Base-by-base conservation (phyloP, 2,797 vertebrate genomes). In the Prionace glauca region DNA sequence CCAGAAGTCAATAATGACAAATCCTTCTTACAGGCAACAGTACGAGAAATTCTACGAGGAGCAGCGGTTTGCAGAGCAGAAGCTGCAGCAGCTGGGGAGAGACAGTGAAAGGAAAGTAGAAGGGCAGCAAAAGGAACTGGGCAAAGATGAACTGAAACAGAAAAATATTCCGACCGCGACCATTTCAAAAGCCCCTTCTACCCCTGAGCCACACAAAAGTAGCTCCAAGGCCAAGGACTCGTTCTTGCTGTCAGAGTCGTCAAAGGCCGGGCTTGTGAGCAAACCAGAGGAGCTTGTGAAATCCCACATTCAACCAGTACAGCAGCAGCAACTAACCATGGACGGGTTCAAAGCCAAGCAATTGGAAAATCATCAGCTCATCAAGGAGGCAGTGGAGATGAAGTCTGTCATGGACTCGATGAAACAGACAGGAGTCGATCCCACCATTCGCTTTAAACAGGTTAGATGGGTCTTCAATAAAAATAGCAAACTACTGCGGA, bases 371-470 rank as follows among this genome's bases (percentile, higher is more conserved):
- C 99, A 99, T 96, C 98, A 98, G 96, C 98, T 97, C 96, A 98
- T 98, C 98, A 99, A 99, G 97, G 99, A 99, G 97, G 98, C 98
- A 94, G 98, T 99, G 97, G 99, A 99, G 98, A 98, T 99, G 98
- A 99, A 98, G 97, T 98, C 98, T 96, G 98, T 98, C 96, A 98
- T 99, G 98, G 99, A 99, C 97, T 98, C 98, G 96, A 99, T 98
- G 98, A 98, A 98, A 98, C 99, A 99, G 97, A 98, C 98, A 96
- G 98, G 98, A 97, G 98, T 99, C 98, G 99, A 99, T 98, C 99
- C 99, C 97, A 99, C 98, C 97, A 98, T 98, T 97, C 98, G 98
- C 97, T 99, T 98, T 98, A 99, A 99, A 98, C 99, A 99, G 98
- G 99, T 99, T 56, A 7, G 50, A 56, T 56, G 50, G 50, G 50